These are phyloP conservation scores for Ascidia mentula DNA, from an alignment of 23 tunicate species.

Conservation along the genomic window DNA sequence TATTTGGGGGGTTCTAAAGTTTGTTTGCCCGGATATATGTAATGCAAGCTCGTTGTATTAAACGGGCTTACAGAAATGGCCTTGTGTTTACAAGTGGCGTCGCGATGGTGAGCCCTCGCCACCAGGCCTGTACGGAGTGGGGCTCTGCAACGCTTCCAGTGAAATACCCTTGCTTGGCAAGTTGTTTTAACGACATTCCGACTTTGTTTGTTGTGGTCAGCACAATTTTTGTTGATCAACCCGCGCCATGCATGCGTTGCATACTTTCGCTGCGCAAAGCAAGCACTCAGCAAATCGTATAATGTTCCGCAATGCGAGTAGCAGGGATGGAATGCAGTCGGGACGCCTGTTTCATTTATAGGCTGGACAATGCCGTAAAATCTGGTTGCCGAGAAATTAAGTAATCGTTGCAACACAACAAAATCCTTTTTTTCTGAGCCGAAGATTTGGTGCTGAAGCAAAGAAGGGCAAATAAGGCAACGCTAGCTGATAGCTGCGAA, in stretches of 20 bases:
- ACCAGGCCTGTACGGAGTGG: not conserved
- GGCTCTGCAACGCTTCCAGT: too few species aligned
- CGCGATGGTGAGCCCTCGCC: constrained; percentile 12
- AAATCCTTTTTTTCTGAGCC: too few species aligned
- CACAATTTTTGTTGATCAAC: not conserved
- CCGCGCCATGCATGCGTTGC: not conserved
- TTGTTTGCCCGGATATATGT: constrained; percentile 1
- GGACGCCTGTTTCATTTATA: too few species aligned
- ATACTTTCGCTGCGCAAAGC: not conserved
- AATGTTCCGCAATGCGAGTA: not conserved
- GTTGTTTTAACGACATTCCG: constrained; percentile 2
- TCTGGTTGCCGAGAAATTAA: too few species aligned
- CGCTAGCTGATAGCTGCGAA: too few species aligned
- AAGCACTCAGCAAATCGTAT: not conserved
- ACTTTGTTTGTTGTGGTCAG: constrained; percentile 1
- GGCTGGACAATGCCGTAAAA: too few species aligned
- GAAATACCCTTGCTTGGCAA: too few species aligned
- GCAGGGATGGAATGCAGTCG: too few species aligned
- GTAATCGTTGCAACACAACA: too few species aligned
- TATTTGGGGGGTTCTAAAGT: not conserved
- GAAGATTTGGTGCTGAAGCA: too few species aligned
- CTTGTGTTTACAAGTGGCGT: constrained; percentile 9
- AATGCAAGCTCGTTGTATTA: not conserved
- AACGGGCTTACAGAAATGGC: not conserved
- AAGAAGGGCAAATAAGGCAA: too few species aligned